Evolutionary conservation across 2,888 invertebrate species (phyloP).

Genomic region (Hetaerina titia): DNA sequence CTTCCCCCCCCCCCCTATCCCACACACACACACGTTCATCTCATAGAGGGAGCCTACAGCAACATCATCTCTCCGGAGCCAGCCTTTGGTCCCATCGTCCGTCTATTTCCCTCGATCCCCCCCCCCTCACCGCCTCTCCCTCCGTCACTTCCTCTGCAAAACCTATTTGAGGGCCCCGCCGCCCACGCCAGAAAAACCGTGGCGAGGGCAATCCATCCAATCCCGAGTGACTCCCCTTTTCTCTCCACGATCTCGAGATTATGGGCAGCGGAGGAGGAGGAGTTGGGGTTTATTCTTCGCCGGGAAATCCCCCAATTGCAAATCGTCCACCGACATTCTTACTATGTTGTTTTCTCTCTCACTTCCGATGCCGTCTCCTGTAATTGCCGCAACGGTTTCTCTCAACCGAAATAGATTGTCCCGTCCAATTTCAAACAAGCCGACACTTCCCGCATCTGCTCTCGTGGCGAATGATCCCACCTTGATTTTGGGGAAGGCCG

Average conservation of each 20-base stretch:
- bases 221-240: not conserved
- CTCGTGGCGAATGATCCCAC: not conserved
- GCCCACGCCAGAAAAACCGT: not conserved
- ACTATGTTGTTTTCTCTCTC: not conserved
- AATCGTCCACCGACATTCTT: not conserved
- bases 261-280: not conserved
- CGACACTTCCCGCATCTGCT: not conserved
- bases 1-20: not conserved
- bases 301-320: not conserved
- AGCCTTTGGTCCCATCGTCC: not conserved
- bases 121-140: not conserved
- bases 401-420: conserved; percentile 14
- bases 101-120: not conserved
- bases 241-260: not conserved
- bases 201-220: not conserved
- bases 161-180: not conserved
- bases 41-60: too few species aligned
- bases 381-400: conserved; percentile 6
- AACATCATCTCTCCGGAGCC: too few species aligned
- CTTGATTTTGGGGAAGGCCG: not conserved
- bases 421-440: not conserved
- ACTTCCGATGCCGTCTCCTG: not conserved
- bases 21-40: not conserved
- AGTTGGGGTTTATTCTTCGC: not conserved
- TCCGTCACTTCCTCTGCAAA: not conserved